Evolutionary conservation across 1,140 invertebrate genomes (phyloP).

Genomic region (Brachionus asplanchnoidis): DNA sequence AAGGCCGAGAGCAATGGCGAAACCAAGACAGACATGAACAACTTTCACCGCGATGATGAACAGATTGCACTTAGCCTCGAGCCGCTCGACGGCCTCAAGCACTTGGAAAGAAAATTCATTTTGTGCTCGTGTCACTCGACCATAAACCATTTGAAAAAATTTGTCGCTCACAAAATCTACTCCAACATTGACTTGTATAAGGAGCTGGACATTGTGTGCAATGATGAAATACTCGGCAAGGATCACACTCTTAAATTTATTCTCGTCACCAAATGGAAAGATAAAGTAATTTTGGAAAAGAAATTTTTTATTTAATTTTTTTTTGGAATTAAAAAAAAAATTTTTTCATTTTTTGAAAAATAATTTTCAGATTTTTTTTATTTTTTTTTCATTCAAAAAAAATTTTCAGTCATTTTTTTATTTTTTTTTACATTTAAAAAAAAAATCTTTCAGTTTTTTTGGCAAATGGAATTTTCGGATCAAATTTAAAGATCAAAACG

Average conservation of each 20-base stretch:
- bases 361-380: too few species aligned
- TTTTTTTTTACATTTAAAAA: too few species aligned
- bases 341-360: too few species aligned
- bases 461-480: too few species aligned
- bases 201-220: constrained; percentile 91
- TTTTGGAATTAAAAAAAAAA: too few species aligned
- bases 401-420: too few species aligned
- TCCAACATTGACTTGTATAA: not conserved
- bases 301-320: too few species aligned
- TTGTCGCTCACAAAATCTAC: constrained; percentile 34
- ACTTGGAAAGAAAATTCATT: constrained; percentile 16
- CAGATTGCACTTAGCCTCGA: constrained; percentile 21
- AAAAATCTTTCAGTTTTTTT: too few species aligned
- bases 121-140: constrained; percentile 38
- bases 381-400: too few species aligned
- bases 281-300: not conserved
- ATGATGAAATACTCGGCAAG: constrained; percentile 93
- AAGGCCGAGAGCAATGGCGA: not conserved
- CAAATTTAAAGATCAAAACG: too few species aligned
- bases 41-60: constrained; percentile 14
- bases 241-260: constrained; percentile 94
- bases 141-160: constrained; percentile 41
- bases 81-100: not conserved
- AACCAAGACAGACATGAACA: not conserved
- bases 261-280: constrained; percentile 39